A percentile compares a stretch with the other conserved stretches of the same genome.
Evolutionary conservation across 2,888 invertebrate genomes (phyloP).

Genomic region (Chaetoderma sp.): DNA sequence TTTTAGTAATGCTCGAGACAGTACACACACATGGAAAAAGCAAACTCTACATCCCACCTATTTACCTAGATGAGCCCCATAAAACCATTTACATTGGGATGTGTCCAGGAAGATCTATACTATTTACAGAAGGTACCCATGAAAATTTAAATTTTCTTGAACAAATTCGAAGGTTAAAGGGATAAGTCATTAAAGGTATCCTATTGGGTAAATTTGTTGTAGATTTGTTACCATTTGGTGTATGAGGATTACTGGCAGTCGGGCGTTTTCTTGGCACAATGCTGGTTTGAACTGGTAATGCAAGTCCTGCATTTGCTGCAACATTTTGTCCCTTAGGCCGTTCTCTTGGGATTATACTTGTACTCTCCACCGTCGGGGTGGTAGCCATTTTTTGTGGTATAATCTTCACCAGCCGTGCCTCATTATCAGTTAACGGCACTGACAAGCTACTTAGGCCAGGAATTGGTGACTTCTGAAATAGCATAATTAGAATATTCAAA

Average conservation of each 20-base stretch:
- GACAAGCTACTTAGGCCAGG: slow-evolving; percentile 78
- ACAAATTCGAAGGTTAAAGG: no score
- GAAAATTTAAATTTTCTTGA: no score
- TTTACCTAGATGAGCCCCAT: no score
- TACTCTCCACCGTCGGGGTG: slow-evolving; percentile 74
- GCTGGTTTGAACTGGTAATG: slow-evolving; percentile 63
- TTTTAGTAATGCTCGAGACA: no score
- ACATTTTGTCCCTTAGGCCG: slow-evolving; percentile 77
- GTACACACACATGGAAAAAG: no score
- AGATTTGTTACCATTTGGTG: slow-evolving; percentile 44
- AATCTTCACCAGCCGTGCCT: slow-evolving; percentile 69
- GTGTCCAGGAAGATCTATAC: no score
- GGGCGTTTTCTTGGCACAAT: slow-evolving; percentile 58
- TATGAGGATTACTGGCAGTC: slow-evolving; percentile 45
- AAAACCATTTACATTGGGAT: no score
- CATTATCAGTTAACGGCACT: slow-evolving; percentile 79
- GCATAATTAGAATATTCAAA: slow-evolving; percentile 18
- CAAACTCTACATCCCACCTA: no score
- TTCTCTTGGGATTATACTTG: slow-evolving; percentile 86
- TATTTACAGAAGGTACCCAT: no score
- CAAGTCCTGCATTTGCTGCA: slow-evolving; percentile 41
- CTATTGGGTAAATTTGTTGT: no score
- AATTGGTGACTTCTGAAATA: slow-evolving; percentile 76
- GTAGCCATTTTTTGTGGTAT: slow-evolving; percentile 43
- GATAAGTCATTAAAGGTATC: no score